phyloP scores from a whole-genome alignment of 1,140 invertebrate species.

The Drosophila truncata region DNA sequence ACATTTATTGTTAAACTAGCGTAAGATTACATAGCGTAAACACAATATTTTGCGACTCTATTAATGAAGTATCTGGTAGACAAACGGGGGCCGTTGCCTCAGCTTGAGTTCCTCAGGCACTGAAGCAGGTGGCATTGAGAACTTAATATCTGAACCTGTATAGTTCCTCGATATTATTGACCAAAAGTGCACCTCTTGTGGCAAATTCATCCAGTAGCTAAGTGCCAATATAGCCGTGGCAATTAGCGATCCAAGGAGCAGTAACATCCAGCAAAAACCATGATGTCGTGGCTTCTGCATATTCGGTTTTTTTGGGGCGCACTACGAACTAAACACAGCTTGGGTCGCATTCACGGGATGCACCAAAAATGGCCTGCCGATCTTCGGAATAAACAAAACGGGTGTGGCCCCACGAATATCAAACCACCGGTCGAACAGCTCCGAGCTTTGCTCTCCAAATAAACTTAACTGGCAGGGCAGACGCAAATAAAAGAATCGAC shows the following conservation, averaged over 20 bases:
- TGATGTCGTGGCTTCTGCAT: slow-evolving; percentile 54
- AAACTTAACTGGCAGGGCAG: slow-evolving; percentile 26
- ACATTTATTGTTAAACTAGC: slow-evolving; percentile 66
- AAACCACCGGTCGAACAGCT: slow-evolving; percentile 11
- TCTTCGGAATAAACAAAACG: slow-evolving; percentile 9
- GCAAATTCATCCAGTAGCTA: slow-evolving; percentile 64
- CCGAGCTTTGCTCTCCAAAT: slow-evolving; percentile 34
- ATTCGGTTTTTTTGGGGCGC: background rate
- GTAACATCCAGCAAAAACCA: slow-evolving; percentile 50
- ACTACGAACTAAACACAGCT: slow-evolving; percentile 8
- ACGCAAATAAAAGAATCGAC: slow-evolving; percentile 27
- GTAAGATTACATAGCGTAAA: slow-evolving; percentile 50
- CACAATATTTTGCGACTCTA: background rate
- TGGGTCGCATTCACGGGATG: background rate
- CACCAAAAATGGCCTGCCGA: slow-evolving; percentile 12
- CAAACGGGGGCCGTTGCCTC: slow-evolving; percentile 47
- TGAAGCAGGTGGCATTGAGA: slow-evolving; percentile 46
- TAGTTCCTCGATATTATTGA: slow-evolving; percentile 20
- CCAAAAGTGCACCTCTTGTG: slow-evolving; percentile 44
- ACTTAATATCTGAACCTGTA: slow-evolving; percentile 13
- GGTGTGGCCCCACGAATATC: slow-evolving; percentile 27
- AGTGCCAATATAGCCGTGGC: slow-evolving; percentile 44
- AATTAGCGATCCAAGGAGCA: slow-evolving; percentile 51
- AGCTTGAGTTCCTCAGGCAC: slow-evolving; percentile 62
- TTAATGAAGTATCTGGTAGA: slow-evolving; percentile 71